A percentile compares a stretch with the other conserved stretches of the same genome.
These are phyloP conservation scores for Scrobipalpa costella DNA, from an alignment of 2,888 invertebrate genomes.

Conservation along the genomic window DNA sequence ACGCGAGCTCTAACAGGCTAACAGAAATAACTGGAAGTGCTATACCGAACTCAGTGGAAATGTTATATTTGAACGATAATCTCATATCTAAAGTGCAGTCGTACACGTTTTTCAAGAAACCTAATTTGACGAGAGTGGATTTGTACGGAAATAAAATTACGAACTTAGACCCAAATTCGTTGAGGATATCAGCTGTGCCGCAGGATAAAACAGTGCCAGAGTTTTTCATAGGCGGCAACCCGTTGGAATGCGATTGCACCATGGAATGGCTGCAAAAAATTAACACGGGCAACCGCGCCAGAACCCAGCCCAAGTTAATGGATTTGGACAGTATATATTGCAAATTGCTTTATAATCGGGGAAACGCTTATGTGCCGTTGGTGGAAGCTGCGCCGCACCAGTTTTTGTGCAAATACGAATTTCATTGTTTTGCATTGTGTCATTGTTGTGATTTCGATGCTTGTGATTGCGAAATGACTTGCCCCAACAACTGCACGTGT, in stretches of 20 bases:
- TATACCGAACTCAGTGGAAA: conserved; percentile 91
- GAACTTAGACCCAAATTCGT: conserved; percentile 86
- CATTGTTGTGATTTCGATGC: conserved; percentile 96
- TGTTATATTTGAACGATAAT: conserved; percentile 90
- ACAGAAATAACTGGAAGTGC: conserved; percentile 91
- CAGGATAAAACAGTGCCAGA: conserved; percentile 87
- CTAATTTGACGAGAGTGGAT: conserved; percentile 90
- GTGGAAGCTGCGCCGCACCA: conserved; percentile 90
- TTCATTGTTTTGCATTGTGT: conserved; percentile 92
- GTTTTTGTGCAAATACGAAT: conserved; percentile 91
- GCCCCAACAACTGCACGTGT: conserved; percentile 92
- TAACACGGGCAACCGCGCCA: conserved; percentile 86
- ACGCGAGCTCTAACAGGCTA: conserved; percentile 90
- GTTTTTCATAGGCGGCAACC: conserved; percentile 92
- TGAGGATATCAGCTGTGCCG: conserved; percentile 88
- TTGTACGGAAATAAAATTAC: conserved; percentile 90
- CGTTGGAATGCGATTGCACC: conserved; percentile 93
- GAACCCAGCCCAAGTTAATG: conserved; percentile 90
- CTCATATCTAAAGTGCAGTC: conserved; percentile 91
- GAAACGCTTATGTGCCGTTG: conserved; percentile 86
- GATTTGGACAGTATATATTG: conserved; percentile 92
- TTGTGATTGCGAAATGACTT: conserved; percentile 96
- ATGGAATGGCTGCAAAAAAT: conserved; percentile 95
- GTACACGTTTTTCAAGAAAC: conserved; percentile 93
- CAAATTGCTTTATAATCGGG: conserved; percentile 88